Evolutionary conservation across 1,140 invertebrate genomes (phyloP).

Genomic region (Sitodiplosis mosellana): DNA sequence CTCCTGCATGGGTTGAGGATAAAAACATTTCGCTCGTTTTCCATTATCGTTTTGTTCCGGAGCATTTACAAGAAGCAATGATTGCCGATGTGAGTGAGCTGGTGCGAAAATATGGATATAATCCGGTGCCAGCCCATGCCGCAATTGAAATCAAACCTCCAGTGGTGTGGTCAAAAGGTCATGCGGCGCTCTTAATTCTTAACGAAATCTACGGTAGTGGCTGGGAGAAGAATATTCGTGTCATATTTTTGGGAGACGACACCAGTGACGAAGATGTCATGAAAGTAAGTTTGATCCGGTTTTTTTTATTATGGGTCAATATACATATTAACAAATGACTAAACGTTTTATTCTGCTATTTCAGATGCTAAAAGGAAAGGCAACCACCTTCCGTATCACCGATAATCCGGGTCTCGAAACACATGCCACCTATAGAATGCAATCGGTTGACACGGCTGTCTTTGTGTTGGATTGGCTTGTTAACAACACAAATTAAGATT

Average conservation of each 20-base stretch:
- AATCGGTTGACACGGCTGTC: constrained; percentile 67
- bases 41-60: constrained; percentile 66
- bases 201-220: constrained; percentile 70
- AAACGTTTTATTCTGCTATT: constrained; percentile 4
- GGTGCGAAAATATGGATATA: constrained; percentile 57
- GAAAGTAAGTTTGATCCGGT: constrained; percentile 35
- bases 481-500: no score
- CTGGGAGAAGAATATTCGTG: constrained; percentile 67
- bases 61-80: constrained; percentile 37
- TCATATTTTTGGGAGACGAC: constrained; percentile 79
- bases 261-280: constrained; percentile 81
- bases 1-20: constrained; percentile 68
- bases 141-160: constrained; percentile 75
- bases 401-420: constrained; percentile 61
- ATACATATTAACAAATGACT: no score
- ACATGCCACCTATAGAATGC: constrained; percentile 60
- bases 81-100: constrained; percentile 43
- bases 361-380: constrained; percentile 66
- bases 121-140: constrained; percentile 55
- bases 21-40: constrained; percentile 75
- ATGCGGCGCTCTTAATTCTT: constrained; percentile 72
- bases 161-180: constrained; percentile 78
- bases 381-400: constrained; percentile 69
- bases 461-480: constrained; percentile 70
- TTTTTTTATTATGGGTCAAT: no score